Percentiles rank a stretch among this genome's conserved stretches.
Conservation (phyloP, 2,113 vertebrate species). For the Hippocampus comes region DNA sequence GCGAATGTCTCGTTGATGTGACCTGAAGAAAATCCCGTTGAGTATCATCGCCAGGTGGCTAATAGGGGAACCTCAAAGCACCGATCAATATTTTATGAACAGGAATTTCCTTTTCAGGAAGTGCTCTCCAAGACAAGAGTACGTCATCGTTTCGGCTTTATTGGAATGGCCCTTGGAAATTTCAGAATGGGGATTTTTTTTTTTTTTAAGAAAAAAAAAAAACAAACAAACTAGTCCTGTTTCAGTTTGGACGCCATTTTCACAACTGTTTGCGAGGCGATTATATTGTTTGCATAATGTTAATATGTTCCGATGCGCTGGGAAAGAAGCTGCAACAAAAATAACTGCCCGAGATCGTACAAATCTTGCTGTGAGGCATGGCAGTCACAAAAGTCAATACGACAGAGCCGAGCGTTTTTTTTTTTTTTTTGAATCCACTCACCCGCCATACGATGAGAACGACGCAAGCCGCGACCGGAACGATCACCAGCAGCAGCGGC, state of each 20-base stretch:
- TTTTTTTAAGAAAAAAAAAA: not conserved
- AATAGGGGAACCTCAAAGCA: constrained; percentile 23
- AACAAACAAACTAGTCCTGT: not conserved
- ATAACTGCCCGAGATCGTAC: not conserved
- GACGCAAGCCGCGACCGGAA: constrained; percentile 54
- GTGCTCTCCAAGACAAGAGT: constrained; percentile 29
- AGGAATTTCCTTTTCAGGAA: constrained; percentile 49
- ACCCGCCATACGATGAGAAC: constrained; percentile 58
- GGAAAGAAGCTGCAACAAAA: not conserved
- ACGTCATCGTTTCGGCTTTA: constrained; percentile 26
- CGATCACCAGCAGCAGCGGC: constrained; percentile 48
- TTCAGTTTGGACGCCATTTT: not conserved
- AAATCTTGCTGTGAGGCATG: not conserved
- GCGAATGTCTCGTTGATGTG: constrained; percentile 35
- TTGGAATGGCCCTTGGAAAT: constrained; percentile 18
- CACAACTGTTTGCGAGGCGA: not conserved
- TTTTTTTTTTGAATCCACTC: constrained; percentile 7
- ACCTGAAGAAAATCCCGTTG: constrained; percentile 34
- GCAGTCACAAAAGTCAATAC: not conserved
- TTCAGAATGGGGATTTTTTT: constrained; percentile 3
- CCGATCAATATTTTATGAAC: constrained; percentile 63
- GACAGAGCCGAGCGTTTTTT: not conserved
- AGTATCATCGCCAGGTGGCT: not conserved
- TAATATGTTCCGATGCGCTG: not conserved
- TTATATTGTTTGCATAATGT: not conserved